phyloP scores from a whole-genome alignment of 2,113 vertebrate species.

The Lagopus muta region DNA sequence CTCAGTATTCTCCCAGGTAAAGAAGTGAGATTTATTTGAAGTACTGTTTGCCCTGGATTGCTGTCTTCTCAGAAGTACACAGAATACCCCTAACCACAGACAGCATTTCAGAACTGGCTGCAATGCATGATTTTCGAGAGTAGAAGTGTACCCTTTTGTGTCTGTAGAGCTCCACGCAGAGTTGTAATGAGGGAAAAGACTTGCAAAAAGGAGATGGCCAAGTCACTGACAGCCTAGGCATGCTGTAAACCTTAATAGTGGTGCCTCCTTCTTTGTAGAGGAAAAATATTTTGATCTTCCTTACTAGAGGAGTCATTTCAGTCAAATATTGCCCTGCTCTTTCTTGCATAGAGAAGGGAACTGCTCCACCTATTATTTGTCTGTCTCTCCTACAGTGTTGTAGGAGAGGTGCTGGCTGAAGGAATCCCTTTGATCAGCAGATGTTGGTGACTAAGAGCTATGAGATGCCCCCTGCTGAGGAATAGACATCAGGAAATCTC shows the following conservation, averaged over 20 bases:
- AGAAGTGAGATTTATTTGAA: background rate
- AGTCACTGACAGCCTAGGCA: background rate
- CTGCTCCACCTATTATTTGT: background rate
- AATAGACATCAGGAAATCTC: background rate
- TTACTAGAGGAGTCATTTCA: background rate
- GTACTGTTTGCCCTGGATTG: background rate
- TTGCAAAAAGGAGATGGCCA: background rate
- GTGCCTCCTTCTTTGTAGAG: background rate
- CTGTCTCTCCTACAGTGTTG: background rate
- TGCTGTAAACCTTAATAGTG: background rate
- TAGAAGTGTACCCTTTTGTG: background rate
- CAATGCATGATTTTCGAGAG: background rate
- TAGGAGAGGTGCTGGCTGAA: background rate
- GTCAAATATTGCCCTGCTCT: background rate
- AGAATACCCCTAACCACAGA: background rate
- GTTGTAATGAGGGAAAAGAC: background rate
- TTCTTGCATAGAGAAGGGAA: background rate
- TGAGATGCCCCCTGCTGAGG: background rate
- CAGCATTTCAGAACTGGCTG: background rate
- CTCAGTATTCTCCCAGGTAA: background rate
- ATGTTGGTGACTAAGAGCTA: background rate
- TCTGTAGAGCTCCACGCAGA: background rate
- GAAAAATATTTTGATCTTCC: background rate
- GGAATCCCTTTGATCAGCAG: background rate
- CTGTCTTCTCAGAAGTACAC: background rate